phyloP scores from a whole-genome alignment of 2,888 invertebrate species.

The Eupithecia exiguata region DNA sequence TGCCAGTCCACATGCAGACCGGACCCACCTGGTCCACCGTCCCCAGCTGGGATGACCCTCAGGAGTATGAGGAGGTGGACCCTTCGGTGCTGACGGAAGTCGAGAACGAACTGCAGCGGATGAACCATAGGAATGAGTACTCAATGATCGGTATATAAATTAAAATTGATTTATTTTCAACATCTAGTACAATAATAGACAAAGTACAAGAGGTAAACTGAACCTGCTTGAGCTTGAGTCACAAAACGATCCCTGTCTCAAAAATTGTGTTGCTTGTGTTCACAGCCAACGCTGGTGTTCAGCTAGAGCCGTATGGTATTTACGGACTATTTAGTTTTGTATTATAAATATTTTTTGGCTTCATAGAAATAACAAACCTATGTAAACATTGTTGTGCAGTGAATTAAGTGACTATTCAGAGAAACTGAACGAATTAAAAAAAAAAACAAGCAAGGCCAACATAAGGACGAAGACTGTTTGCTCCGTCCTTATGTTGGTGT shows the following conservation, averaged over 20 bases:
- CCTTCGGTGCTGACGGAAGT: slow-evolving; percentile 60
- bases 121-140: slow-evolving; percentile 63
- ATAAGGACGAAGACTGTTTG: too few relatives aligned
- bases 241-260: not conserved
- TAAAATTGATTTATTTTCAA: not conserved
- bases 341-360: not conserved
- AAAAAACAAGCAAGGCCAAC: too few relatives aligned
- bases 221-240: not conserved
- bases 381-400: not conserved
- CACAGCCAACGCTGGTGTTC: not conserved
- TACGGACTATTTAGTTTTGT: not conserved
- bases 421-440: too few relatives aligned
- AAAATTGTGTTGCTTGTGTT: not conserved
- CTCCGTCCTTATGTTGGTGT: too few relatives aligned
- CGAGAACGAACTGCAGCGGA: slow-evolving; percentile 68
- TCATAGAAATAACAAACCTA: not conserved
- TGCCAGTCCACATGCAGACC: slow-evolving; percentile 85
- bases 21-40: slow-evolving; percentile 11
- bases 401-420: not conserved
- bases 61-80: slow-evolving; percentile 48
- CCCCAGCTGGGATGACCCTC: slow-evolving; percentile 50
- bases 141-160: slow-evolving; percentile 34
- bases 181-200: not conserved
- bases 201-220: not conserved
- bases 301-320: not conserved